A percentile compares a stretch with the other conserved stretches of the same genome.
phyloP scores from a whole-genome alignment of 2,113 vertebrate genomes.

The Excalfactoria chinensis region DNA sequence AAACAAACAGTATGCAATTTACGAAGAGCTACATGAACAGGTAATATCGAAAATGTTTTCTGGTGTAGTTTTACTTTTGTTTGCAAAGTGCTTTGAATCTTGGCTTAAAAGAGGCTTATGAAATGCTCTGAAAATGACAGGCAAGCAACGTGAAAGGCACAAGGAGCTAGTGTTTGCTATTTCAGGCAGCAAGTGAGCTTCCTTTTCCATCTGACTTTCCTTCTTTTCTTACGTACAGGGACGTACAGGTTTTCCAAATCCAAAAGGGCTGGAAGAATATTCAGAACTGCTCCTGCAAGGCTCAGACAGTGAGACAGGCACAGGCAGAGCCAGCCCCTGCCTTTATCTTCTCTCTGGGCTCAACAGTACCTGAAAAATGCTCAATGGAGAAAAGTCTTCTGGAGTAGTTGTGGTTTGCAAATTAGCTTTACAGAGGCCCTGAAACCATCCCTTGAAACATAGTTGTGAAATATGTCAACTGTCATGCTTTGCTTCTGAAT shows the following conservation, averaged over 20 bases:
- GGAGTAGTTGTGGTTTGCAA: not conserved
- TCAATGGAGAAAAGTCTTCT: not conserved
- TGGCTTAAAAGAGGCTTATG: fast-evolving
- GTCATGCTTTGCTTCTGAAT: not conserved
- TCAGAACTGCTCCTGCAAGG: not conserved
- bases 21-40: not conserved
- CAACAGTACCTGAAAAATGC: fast-evolving
- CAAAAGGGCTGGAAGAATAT: not conserved
- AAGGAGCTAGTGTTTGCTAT: not conserved
- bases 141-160: not conserved
- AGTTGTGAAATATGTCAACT: not conserved
- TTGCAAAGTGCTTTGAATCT: not conserved
- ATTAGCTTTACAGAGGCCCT: not conserved
- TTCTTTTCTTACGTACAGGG: not conserved
- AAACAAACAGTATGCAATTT: not conserved
- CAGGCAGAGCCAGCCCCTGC: not conserved
- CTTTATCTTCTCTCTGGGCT: not conserved
- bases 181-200: not conserved
- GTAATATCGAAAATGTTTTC: not conserved
- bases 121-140: not conserved
- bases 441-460: not conserved
- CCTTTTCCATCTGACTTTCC: not conserved
- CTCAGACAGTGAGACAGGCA: fast-evolving
- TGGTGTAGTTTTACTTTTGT: not conserved
- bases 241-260: not conserved